Conservation (phyloP, 2,113 vertebrate species). For the Xenopus laevis region DNA sequence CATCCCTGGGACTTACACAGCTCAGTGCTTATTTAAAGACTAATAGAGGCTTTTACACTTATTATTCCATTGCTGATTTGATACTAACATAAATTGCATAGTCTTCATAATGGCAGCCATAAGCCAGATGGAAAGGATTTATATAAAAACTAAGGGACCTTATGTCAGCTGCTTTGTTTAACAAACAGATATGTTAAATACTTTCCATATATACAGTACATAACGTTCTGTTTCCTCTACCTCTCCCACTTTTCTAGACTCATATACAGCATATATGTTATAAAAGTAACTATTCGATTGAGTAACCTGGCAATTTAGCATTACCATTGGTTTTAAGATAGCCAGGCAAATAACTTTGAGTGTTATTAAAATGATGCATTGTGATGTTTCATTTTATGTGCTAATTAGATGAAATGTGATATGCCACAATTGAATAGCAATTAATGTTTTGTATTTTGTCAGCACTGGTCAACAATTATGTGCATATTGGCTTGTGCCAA, state of each 20-base stretch:
- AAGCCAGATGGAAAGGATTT: constrained; percentile 40
- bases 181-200: too few species aligned
- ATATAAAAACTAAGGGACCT: constrained; percentile 31
- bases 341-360: constrained; percentile 8
- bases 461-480: too few species aligned
- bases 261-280: too few species aligned
- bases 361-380: too few species aligned
- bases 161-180: constrained; percentile 21
- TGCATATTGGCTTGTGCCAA: too few species aligned
- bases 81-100: constrained; percentile 38
- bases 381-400: neutral
- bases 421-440: too few species aligned
- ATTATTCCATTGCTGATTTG: constrained; percentile 40
- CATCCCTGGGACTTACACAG: constrained; percentile 40
- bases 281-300: neutral
- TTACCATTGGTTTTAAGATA: neutral
- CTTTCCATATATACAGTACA: neutral
- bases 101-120: constrained; percentile 34
- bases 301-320: neutral
- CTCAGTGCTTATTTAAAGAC: constrained; percentile 45
- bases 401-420: constrained; percentile 21
- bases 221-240: neutral
- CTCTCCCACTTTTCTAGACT: too few species aligned
- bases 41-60: constrained; percentile 43
- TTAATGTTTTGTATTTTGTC: too few species aligned